Conservation (phyloP, 2,797 vertebrate genomes). For the Trachurus trachurus region DNA sequence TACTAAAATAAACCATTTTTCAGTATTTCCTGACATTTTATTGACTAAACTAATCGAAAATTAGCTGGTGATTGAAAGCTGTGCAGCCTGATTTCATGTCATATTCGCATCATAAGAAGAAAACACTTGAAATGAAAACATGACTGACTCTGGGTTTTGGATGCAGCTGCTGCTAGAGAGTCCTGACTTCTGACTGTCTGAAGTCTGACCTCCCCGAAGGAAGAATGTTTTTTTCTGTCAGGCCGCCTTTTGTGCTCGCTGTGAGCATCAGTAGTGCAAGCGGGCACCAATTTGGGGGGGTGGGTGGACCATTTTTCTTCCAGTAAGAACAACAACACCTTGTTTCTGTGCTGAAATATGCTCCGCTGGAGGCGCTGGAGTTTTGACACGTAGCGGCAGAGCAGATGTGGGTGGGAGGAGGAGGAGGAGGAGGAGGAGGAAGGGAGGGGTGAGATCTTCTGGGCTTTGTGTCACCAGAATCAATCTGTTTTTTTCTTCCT, state of each 20-base stretch:
- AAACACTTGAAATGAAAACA: too few relatives aligned
- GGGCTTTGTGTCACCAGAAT: slow-evolving; percentile 46
- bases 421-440: too few relatives aligned
- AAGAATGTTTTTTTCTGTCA: slow-evolving; percentile 5
- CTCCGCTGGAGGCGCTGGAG: slow-evolving; percentile 41
- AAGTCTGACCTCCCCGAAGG: slow-evolving; percentile 36
- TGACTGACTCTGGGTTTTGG: not conserved
- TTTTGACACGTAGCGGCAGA: slow-evolving; percentile 55
- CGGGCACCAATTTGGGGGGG: slow-evolving; percentile 23
- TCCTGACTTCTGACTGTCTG: slow-evolving; percentile 16
- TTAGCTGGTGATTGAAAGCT: too few relatives aligned
- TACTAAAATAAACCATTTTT: too few relatives aligned
- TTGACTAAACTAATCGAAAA: not conserved
- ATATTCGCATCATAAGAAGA: too few relatives aligned
- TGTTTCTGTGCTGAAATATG: slow-evolving; percentile 57
- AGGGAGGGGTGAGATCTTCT: slow-evolving; percentile 31
- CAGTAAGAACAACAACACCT: slow-evolving; percentile 68
- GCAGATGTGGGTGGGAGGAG: slow-evolving; percentile 44
- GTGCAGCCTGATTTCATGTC: too few relatives aligned
- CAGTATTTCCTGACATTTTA: not conserved
- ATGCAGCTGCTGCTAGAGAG: not conserved
- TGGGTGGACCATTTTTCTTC: slow-evolving; percentile 34
- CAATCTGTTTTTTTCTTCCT: slow-evolving; percentile 16
- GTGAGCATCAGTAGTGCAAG: slow-evolving; percentile 21
- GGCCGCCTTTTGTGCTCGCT: slow-evolving; percentile 27